Conservation (phyloP, 2,888 invertebrate species). For the Malacosoma neustria region DNA sequence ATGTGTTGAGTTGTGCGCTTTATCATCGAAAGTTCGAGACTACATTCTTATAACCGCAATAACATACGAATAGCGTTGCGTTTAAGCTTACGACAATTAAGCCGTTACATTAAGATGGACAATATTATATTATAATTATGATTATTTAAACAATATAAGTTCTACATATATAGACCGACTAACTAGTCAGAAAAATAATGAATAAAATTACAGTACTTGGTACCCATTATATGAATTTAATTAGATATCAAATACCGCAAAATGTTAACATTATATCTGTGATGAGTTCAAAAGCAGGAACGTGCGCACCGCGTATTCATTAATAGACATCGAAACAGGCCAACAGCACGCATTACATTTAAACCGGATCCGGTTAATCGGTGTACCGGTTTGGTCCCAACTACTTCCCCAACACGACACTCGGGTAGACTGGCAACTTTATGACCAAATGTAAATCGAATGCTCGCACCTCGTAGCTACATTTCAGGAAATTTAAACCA, state of each 20-base stretch:
- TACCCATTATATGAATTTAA: too few relatives aligned
- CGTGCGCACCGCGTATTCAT: constrained; percentile 8
- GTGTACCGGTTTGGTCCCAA: constrained; percentile 72
- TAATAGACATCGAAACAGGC: constrained; percentile 13
- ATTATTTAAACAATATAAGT: constrained; percentile 14
- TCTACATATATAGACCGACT: constrained; percentile 21
- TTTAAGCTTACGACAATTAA: constrained; percentile 14
- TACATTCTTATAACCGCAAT: constrained; percentile 19
- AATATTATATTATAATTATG: constrained; percentile 12
- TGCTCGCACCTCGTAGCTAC: too few relatives aligned
- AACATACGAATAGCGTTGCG: constrained; percentile 9
- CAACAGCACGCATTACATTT: constrained; percentile 23
- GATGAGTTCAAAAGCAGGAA: neutral
- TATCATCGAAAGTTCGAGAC: constrained; percentile 14
- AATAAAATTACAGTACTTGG: neutral
- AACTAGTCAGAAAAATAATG: constrained; percentile 10
- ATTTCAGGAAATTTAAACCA: too few relatives aligned
- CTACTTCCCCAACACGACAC: too few relatives aligned
- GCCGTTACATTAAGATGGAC: constrained; percentile 2
- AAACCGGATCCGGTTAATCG: constrained; percentile 39
- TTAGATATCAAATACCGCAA: too few relatives aligned
- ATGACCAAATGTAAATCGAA: too few relatives aligned
- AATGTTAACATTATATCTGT: neutral
- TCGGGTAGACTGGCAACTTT: too few relatives aligned
- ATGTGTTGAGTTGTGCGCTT: constrained; percentile 58